Evolutionary conservation across 2,113 vertebrate genomes (phyloP).

Genomic region (Actenoides lindsayi): DNA sequence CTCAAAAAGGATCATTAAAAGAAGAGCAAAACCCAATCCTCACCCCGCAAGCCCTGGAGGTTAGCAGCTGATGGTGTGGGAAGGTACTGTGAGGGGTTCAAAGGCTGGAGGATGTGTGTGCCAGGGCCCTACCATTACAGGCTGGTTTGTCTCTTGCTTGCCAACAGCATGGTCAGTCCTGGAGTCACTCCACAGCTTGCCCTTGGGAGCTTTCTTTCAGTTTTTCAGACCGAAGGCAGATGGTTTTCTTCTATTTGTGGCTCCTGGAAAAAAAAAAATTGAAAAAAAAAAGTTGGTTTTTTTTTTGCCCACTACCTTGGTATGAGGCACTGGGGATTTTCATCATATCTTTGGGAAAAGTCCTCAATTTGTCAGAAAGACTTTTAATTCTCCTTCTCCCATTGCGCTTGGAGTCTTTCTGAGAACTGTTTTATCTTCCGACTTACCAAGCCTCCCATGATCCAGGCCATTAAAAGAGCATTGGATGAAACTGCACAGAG

Average conservation of each 20-base stretch:
- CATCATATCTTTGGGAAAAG: background rate
- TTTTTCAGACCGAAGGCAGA: background rate
- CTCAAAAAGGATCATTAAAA: background rate
- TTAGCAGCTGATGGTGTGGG: background rate
- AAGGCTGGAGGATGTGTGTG: background rate
- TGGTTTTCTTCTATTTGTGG: background rate
- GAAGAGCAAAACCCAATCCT: background rate
- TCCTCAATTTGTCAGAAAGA: background rate
- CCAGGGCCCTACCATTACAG: rapidly evolving
- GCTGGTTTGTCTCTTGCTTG: background rate
- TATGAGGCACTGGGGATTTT: background rate
- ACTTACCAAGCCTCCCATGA: background rate
- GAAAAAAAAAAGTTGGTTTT: background rate
- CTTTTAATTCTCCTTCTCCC: background rate
- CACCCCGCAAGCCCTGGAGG: rapidly evolving
- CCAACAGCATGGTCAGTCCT: background rate
- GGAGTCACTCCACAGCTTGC: background rate
- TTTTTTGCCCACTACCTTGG: background rate
- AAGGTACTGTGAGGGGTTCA: background rate
- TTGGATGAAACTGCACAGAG: background rate
- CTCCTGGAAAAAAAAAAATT: background rate
- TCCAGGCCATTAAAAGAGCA: background rate
- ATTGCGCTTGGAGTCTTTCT: background rate
- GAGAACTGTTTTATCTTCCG: background rate
- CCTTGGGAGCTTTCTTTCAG: background rate